phyloP scores from a whole-genome alignment of 1,140 invertebrate species.

The Macrostomum lignano region DNA sequence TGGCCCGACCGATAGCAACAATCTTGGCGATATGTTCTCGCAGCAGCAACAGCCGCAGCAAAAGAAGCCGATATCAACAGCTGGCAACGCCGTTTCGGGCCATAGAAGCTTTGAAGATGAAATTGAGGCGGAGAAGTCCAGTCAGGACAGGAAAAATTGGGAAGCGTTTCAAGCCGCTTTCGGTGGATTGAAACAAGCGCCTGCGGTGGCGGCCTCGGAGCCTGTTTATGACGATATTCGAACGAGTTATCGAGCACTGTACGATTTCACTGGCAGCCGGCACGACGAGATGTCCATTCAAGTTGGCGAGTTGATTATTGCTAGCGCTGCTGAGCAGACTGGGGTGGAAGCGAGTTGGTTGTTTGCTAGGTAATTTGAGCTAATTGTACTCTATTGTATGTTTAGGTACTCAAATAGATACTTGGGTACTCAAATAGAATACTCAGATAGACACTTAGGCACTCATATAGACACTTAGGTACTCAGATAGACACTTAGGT shows the following conservation, averaged over 20 bases:
- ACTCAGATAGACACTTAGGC: no score
- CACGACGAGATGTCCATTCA: conserved; percentile 4
- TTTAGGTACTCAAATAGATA: no score
- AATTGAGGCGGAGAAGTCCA: neutral
- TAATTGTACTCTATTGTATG: no score
- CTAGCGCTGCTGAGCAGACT: no score
- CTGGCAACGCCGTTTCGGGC: neutral
- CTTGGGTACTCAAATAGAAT: no score
- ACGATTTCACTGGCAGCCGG: neutral
- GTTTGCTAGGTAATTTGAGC: no score
- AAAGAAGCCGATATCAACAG: no score
- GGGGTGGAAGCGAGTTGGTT: no score
- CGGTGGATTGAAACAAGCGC: neutral
- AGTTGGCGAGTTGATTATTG: conserved; percentile 1
- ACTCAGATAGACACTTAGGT: no score
- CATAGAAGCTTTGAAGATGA: neutral
- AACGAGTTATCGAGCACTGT: conserved; percentile 1
- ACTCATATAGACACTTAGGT: no score
- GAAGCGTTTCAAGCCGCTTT: neutral
- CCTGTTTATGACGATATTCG: neutral
- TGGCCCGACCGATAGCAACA: neutral
- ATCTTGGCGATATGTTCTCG: no score
- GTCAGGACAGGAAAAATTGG: neutral
- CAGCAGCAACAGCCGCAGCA: no score
- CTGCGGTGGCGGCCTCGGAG: neutral